These are phyloP conservation scores for Calameuta filiformis DNA, from an alignment of 2,888 invertebrate species.

Conservation along the genomic window DNA sequence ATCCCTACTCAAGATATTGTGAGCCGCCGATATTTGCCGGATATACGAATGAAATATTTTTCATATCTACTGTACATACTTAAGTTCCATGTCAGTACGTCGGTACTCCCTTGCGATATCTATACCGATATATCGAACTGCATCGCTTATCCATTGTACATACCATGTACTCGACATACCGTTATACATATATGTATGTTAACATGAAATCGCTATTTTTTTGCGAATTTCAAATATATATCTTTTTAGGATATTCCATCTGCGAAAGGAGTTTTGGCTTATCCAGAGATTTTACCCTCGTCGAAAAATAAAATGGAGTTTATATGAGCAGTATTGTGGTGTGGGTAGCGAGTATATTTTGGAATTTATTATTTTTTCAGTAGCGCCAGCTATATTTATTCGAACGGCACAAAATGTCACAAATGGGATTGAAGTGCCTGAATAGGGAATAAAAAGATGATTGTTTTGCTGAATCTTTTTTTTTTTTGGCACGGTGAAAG, in stretches of 20 bases:
- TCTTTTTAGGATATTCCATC: not conserved
- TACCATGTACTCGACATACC: not conserved
- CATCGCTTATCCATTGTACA: not conserved
- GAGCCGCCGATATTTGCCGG: not conserved
- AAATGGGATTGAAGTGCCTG: no score
- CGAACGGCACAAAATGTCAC: no score
- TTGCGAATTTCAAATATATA: not conserved
- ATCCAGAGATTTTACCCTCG: not conserved
- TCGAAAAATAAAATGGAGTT: not conserved
- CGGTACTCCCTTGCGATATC: not conserved
- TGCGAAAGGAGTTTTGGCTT: not conserved
- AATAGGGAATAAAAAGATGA: no score
- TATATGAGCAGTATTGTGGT: no score
- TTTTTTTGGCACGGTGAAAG: no score
- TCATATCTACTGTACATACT: not conserved
- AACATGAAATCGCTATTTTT: not conserved
- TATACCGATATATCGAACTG: not conserved
- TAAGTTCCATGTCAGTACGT: not conserved
- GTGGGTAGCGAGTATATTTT: no score
- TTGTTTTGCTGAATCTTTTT: no score
- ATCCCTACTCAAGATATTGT: slow-evolving; percentile 22
- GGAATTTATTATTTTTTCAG: no score
- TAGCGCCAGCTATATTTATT: no score
- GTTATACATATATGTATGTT: not conserved
- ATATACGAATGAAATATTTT: slow-evolving; percentile 1